Conservation (phyloP, 2,888 invertebrate genomes). For the Drosophila kuntzei region DNA sequence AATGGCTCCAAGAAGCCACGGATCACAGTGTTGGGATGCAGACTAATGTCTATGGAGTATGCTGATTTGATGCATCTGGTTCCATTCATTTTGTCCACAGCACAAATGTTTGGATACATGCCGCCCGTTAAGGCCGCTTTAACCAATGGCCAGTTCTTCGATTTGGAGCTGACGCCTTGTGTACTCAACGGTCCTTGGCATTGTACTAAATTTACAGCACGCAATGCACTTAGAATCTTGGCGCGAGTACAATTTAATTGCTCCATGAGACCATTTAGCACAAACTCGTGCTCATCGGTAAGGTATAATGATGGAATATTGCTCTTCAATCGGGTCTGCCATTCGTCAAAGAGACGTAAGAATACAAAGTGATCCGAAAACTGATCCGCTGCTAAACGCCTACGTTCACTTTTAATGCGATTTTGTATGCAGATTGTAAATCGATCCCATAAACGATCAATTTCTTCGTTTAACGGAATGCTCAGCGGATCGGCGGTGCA, state of each 20-base stretch:
- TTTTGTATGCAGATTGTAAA: conserved; percentile 82
- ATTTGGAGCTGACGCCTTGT: conserved; percentile 38
- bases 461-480: conserved; percentile 52
- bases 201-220: conserved; percentile 48
- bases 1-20: conserved; percentile 50
- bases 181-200: conserved; percentile 47
- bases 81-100: conserved; percentile 30
- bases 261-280: conserved; percentile 67
- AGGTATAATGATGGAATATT: conserved; percentile 33
- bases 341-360: conserved; percentile 87
- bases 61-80: conserved; percentile 41
- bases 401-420: conserved; percentile 77
- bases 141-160: conserved; percentile 83
- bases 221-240: conserved; percentile 43
- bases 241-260: conserved; percentile 49
- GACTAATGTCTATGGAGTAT: conserved; percentile 22
- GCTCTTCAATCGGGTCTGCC: conserved; percentile 43
- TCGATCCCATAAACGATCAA: conserved; percentile 57
- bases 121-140: conserved; percentile 96
- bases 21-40: conserved; percentile 56
- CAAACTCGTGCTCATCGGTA: conserved; percentile 64
- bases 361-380: conserved; percentile 96
- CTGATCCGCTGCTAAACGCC: conserved; percentile 89
- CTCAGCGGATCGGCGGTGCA: conserved; percentile 85
- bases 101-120: conserved; percentile 89